Conservation (phyloP, 2,888 invertebrate species). For the Harpalus rubripes region DNA sequence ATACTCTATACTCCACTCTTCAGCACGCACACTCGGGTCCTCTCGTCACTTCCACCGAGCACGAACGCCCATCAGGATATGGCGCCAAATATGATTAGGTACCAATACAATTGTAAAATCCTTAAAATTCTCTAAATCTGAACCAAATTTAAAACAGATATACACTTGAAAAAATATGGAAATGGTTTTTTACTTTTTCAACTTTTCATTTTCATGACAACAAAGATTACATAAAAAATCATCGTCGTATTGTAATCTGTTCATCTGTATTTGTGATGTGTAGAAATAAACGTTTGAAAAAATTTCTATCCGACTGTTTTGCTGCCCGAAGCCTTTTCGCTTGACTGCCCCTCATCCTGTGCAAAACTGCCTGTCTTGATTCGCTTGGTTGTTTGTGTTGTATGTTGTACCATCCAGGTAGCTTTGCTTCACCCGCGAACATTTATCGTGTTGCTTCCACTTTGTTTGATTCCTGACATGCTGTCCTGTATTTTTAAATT, state of each 20-base stretch:
- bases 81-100: too few relatives aligned
- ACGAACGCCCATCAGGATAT: too few relatives aligned
- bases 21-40: too few relatives aligned
- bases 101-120: too few relatives aligned
- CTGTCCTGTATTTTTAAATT: slow-evolving; percentile 30
- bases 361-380: slow-evolving; percentile 21
- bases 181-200: too few relatives aligned
- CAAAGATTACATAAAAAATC: background rate
- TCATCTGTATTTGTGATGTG: background rate
- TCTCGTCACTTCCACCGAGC: too few relatives aligned
- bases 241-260: background rate
- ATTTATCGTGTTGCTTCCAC: slow-evolving; percentile 59
- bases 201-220: too few relatives aligned
- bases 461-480: slow-evolving; percentile 53
- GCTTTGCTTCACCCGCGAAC: slow-evolving; percentile 1
- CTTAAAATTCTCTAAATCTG: too few relatives aligned
- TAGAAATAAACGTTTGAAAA: background rate
- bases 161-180: too few relatives aligned
- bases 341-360: background rate
- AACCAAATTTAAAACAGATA: too few relatives aligned
- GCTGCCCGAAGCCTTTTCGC: background rate
- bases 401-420: slow-evolving; percentile 7
- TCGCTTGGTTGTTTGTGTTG: background rate
- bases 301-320: background rate
- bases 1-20: too few relatives aligned